These are phyloP conservation scores for Leptogaster cylindrica DNA, from an alignment of 2,888 invertebrate genomes.

Conservation along the genomic window DNA sequence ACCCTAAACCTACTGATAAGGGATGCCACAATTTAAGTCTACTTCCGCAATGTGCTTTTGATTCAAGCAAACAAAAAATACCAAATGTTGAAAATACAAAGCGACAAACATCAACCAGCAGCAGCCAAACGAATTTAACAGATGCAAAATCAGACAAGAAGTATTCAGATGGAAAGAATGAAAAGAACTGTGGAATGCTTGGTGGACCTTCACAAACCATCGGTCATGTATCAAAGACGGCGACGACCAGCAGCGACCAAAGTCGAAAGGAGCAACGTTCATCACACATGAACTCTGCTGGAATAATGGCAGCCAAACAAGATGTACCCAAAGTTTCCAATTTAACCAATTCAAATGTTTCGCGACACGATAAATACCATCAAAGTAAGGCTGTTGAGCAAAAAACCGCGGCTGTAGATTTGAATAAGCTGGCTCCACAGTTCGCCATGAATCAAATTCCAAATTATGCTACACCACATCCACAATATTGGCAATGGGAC, in stretches of 20 bases:
- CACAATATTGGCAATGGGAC: slow-evolving; percentile 73
- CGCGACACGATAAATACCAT: slow-evolving; percentile 46
- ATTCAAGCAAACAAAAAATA: not conserved
- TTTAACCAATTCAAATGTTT: slow-evolving; percentile 18
- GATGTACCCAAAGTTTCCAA: slow-evolving; percentile 23
- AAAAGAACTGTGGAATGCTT: not conserved
- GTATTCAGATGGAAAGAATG: slow-evolving; percentile 27
- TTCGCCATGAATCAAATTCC: slow-evolving; percentile 70
- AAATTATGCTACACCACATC: slow-evolving; percentile 68
- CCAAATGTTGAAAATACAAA: slow-evolving; percentile 36
- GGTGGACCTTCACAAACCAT: not conserved
- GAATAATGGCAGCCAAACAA: slow-evolving; percentile 9
- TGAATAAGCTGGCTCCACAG: slow-evolving; percentile 68
- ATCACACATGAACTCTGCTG: slow-evolving; percentile 17
- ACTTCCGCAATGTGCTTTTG: slow-evolving; percentile 6
- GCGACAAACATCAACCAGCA: slow-evolving; percentile 26
- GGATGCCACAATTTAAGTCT: not conserved
- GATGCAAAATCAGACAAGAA: slow-evolving; percentile 25
- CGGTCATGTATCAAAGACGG: slow-evolving; percentile 5
- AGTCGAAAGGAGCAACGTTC: slow-evolving; percentile 40
- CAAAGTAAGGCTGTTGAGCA: slow-evolving; percentile 39
- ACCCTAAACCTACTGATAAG: not conserved
- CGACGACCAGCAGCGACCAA: slow-evolving; percentile 7
- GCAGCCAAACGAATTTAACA: slow-evolving; percentile 4
- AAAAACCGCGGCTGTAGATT: slow-evolving; percentile 56